A percentile compares a stretch with the other conserved stretches of the same genome.
These are phyloP conservation scores for Petrocephalus sullivani DNA, from an alignment of 2,797 vertebrate species.

Conservation along the genomic window DNA sequence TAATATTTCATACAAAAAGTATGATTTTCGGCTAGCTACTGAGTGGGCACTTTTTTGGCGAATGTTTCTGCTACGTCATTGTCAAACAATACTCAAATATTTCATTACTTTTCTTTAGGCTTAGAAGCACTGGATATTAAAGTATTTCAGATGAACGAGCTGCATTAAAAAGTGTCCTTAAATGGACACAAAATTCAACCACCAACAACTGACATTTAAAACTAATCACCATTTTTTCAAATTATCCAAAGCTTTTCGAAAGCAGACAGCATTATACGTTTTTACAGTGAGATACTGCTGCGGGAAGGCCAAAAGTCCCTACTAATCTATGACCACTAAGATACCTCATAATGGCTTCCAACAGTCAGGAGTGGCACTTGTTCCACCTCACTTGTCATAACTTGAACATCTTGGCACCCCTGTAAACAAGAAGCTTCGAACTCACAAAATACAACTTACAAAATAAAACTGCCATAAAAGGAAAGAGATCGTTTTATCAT, in stretches of 20 bases:
- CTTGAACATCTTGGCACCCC: background rate
- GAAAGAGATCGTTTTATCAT: background rate
- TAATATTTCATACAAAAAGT: background rate
- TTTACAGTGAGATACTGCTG: background rate
- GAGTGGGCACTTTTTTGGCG: background rate
- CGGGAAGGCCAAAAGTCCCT: background rate
- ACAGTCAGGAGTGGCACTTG: background rate
- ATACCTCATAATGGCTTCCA: background rate
- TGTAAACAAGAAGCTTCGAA: background rate
- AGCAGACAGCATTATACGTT: background rate
- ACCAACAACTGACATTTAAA: background rate
- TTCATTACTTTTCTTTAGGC: background rate
- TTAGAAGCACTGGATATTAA: background rate
- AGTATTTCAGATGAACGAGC: background rate
- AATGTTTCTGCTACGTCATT: background rate
- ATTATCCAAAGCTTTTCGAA: background rate
- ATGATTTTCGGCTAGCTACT: background rate
- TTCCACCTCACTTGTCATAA: background rate
- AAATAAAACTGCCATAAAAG: background rate
- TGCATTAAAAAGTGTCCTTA: background rate
- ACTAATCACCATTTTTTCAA: background rate
- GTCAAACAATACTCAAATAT: background rate
- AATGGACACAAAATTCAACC: background rate
- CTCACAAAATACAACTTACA: background rate
- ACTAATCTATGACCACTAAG: background rate